These are phyloP conservation scores for Patiria miniata DNA, from an alignment of 35 echinoderm and acorn worm genomes.

Conservation along the genomic window DNA sequence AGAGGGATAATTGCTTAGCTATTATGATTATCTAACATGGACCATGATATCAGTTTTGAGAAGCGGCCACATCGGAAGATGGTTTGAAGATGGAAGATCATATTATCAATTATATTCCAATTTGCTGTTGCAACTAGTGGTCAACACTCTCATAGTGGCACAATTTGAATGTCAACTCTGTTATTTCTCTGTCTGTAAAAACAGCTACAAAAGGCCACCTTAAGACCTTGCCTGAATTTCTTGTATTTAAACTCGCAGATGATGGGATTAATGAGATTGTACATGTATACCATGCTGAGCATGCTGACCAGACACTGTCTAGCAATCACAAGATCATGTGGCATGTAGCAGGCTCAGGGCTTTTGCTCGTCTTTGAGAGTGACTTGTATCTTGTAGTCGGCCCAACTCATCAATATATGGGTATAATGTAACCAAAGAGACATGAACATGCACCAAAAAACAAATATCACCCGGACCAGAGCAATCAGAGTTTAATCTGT, in stretches of 20 bases:
- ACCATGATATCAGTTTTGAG: too few relatives aligned
- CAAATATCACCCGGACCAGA: neutral
- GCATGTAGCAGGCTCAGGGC: neutral
- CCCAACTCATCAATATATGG: neutral
- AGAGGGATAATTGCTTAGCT: too few relatives aligned
- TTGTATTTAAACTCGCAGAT: conserved; percentile 11
- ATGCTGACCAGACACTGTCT: neutral
- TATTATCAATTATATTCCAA: too few relatives aligned
- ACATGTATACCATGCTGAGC: neutral
- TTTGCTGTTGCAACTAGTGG: too few relatives aligned
- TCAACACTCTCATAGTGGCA: too few relatives aligned
- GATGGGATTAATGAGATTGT: neutral
- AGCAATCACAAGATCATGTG: neutral
- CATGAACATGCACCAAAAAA: neutral
- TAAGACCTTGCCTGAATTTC: neutral
- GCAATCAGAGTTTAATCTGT: neutral
- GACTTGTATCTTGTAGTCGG: neutral
- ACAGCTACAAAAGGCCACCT: neutral
- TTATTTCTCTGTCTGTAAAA: neutral
- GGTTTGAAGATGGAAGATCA: too few relatives aligned
- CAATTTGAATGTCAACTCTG: too few relatives aligned
- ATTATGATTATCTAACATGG: too few relatives aligned
- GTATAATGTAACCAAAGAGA: neutral
- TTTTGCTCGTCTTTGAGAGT: neutral
- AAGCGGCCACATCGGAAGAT: too few relatives aligned